Percentiles rank a stretch among this genome's conserved stretches.
Conservation (phyloP, 2,797 vertebrate species). For the Thalassophryne amazonica region DNA sequence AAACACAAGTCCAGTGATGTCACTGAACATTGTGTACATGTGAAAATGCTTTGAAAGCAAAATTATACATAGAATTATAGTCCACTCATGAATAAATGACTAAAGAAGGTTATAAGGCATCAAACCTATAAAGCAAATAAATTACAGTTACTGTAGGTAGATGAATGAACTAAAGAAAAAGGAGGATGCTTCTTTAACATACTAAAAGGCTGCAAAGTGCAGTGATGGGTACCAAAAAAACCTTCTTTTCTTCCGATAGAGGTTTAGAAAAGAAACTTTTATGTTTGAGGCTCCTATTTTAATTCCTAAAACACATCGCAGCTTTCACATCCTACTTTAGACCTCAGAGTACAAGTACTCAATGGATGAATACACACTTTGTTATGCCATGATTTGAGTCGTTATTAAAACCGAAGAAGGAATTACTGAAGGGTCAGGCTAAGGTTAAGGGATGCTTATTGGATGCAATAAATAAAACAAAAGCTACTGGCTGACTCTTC, state of each 20-base stretch:
- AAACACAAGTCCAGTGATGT: conserved; percentile 1
- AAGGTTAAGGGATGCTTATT: conserved; percentile 2
- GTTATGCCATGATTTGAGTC: not conserved
- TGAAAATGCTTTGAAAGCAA: not conserved
- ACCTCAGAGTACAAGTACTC: not conserved
- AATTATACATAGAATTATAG: conserved; percentile 11
- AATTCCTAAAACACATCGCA: conserved; percentile 6
- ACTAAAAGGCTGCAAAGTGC: too few relatives aligned
- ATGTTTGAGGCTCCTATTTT: not conserved
- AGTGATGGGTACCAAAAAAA: too few relatives aligned
- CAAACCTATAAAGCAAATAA: conserved; percentile 11
- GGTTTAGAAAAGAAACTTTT: not conserved
- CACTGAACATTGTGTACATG: not conserved
- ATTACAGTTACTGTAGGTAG: not conserved
- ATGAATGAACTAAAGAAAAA: not conserved
- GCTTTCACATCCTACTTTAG: too few relatives aligned
- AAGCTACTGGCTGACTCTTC: conserved; percentile 46
- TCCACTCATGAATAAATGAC: conserved; percentile 25
- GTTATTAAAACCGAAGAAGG: not conserved
- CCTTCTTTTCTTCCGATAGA: not conserved
- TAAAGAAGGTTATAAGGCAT: not conserved
- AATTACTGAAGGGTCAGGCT: not conserved
- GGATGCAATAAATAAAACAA: conserved; percentile 58
- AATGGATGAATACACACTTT: not conserved
- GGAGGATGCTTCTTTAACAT: too few relatives aligned